phyloP scores from a whole-genome alignment of 2,888 invertebrate species.

The Lepidonotus clava region DNA sequence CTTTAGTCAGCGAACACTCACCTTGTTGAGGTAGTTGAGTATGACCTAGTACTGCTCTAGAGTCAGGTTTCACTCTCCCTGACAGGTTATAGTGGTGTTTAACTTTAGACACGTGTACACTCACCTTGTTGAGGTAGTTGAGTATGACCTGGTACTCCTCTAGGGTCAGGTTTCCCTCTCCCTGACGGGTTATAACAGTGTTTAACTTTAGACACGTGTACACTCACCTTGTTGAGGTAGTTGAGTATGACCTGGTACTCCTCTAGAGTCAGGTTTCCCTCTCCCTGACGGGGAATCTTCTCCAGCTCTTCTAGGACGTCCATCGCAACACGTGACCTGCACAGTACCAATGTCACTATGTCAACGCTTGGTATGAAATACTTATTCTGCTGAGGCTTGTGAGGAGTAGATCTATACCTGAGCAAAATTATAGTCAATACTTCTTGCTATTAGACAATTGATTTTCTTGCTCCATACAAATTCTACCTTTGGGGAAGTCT shows the following conservation, averaged over 20 bases:
- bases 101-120: too few species aligned
- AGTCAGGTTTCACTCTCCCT: too few species aligned
- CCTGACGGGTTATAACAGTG: conserved; percentile 83
- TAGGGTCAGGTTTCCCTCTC: conserved; percentile 83
- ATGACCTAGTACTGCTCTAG: conserved; percentile 84
- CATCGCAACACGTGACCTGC: conserved; percentile 46
- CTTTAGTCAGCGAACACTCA: too few species aligned
- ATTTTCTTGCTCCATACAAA: too few species aligned
- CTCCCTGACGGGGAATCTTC: conserved; percentile 86
- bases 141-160: conserved; percentile 85
- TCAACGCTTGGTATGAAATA: too few species aligned
- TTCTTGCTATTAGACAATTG: too few species aligned
- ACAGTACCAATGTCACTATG: too few species aligned
- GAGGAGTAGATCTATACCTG: too few species aligned
- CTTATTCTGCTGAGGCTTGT: too few species aligned
- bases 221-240: conserved; percentile 85
- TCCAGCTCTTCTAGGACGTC: conserved; percentile 84
- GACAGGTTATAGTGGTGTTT: too few species aligned
- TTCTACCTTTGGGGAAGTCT: too few species aligned
- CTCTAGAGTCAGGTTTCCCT: conserved; percentile 83
- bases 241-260: conserved; percentile 85
- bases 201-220: neutral
- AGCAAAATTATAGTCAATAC: too few species aligned
- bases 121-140: conserved; percentile 86
- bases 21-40: conserved; percentile 85